phyloP scores from a whole-genome alignment of 1,140 invertebrate species.

The Eumaeus atala region DNA sequence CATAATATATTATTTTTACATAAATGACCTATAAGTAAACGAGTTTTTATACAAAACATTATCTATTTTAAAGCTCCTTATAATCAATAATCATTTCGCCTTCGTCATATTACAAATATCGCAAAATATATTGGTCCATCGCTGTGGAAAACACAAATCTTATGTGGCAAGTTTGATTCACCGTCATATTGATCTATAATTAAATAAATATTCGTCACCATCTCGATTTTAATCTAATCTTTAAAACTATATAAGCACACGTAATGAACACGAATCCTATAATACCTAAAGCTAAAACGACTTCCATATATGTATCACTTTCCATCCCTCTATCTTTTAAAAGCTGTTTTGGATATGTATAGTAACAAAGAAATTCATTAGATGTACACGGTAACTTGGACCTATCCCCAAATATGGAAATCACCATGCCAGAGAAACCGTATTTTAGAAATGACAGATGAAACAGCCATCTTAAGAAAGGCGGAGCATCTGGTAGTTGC shows the following conservation, averaged over 20 bases:
- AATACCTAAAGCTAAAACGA: slow-evolving; percentile 74
- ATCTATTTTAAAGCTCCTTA: no score
- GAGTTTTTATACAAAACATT: no score
- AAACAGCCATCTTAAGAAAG: slow-evolving; percentile 88
- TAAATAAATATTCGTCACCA: slow-evolving; percentile 34
- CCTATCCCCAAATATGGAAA: slow-evolving; percentile 79
- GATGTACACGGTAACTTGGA: slow-evolving; percentile 77
- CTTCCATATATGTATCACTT: slow-evolving; percentile 76
- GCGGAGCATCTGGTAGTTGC: slow-evolving; percentile 86
- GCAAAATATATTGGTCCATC: no score
- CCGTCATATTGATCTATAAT: slow-evolving; percentile 4
- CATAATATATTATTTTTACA: no score
- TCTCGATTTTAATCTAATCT: slow-evolving; percentile 77
- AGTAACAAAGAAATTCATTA: slow-evolving; percentile 79
- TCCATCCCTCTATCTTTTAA: slow-evolving; percentile 84
- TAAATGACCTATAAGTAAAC: no score
- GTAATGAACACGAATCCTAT: slow-evolving; percentile 79
- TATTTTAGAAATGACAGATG: slow-evolving; percentile 89
- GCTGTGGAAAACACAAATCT: no score
- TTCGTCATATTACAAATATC: no score
- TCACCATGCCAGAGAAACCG: slow-evolving; percentile 81
- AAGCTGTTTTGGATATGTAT: slow-evolving; percentile 80
- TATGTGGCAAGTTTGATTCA: not conserved
- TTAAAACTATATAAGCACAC: slow-evolving; percentile 79
- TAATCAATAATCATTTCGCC: no score